Conservation (phyloP, 2,797 vertebrate genomes). For the Todus mexicanus region DNA sequence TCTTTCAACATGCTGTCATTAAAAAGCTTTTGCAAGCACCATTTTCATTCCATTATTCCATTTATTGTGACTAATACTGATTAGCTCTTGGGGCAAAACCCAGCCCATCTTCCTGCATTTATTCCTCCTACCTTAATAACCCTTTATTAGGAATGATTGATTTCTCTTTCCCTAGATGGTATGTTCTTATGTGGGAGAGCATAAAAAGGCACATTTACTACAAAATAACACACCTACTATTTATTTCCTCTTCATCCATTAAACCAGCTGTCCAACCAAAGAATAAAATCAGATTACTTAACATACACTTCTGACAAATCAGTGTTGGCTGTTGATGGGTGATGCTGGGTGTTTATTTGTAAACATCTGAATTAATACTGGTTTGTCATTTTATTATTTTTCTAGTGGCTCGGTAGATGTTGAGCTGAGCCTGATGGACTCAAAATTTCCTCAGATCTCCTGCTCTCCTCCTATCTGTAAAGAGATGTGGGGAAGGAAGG, state of each 20-base stretch:
- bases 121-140: neutral
- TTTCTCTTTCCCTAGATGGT: neutral
- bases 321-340: neutral
- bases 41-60: neutral
- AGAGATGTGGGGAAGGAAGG: neutral
- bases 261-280: neutral
- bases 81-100: neutral
- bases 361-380: neutral
- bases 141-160: neutral
- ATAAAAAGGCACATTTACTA: neutral
- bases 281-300: neutral
- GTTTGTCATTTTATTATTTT: neutral
- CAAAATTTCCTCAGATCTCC: neutral
- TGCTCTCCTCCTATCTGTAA: neutral
- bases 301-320: neutral
- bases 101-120: neutral
- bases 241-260: neutral
- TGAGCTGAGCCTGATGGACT: neutral
- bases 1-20: neutral
- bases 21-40: neutral
- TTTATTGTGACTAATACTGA: neutral
- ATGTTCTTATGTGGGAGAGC: neutral
- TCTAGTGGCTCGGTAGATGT: neutral
- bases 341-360: neutral
- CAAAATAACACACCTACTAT: neutral